A percentile compares a stretch with the other conserved stretches of the same genome.
phyloP scores from a whole-genome alignment of 2,113 vertebrate species.

The Macquaria australasica region DNA sequence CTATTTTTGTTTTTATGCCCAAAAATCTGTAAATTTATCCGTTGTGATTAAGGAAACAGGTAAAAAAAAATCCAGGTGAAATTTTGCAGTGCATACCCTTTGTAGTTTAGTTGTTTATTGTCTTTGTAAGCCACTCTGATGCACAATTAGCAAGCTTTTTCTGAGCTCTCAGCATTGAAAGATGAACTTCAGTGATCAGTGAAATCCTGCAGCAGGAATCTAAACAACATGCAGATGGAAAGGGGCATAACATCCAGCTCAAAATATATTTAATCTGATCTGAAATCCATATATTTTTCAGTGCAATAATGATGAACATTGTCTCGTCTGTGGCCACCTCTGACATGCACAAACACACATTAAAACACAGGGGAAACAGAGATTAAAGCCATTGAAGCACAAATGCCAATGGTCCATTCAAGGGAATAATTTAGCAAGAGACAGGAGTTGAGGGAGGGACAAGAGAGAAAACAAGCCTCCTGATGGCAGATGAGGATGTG shows the following conservation, averaged over 20 bases:
- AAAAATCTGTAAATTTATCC: neutral
- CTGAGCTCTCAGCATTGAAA: neutral
- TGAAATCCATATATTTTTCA: neutral
- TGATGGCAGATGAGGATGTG: conserved; percentile 19
- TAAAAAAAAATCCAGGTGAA: no score
- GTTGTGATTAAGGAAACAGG: neutral
- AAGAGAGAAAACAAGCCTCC: conserved; percentile 21
- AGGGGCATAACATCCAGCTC: neutral
- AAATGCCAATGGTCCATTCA: conserved; percentile 39
- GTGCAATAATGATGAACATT: neutral
- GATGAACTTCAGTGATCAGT: neutral
- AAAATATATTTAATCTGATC: neutral
- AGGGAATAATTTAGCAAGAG: neutral
- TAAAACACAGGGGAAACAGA: conserved; percentile 15
- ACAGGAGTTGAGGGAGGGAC: neutral
- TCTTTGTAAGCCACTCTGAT: neutral
- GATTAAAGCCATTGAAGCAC: conserved; percentile 34
- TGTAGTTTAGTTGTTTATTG: neutral
- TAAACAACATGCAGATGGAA: neutral
- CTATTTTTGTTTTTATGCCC: neutral
- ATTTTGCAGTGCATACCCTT: neutral
- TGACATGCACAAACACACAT: conserved; percentile 24
- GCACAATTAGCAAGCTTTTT: neutral
- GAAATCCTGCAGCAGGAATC: neutral
- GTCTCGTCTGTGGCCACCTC: conserved; percentile 47